Evolutionary conservation across 2,113 vertebrate genomes (phyloP).

Genomic region (Scomber scombrus): DNA sequence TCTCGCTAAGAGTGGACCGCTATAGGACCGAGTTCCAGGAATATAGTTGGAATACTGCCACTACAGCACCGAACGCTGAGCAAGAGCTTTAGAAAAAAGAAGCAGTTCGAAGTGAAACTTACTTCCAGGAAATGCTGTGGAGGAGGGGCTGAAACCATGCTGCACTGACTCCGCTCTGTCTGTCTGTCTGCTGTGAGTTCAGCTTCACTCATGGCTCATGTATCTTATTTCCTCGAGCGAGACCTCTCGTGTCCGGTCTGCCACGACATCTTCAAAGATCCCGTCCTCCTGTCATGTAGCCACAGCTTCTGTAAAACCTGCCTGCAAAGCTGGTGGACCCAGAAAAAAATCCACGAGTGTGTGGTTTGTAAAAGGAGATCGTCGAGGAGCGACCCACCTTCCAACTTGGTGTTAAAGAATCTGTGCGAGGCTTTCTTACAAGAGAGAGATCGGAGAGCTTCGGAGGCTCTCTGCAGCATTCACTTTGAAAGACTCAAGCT

Average conservation of each 20-base stretch:
- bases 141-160: background rate
- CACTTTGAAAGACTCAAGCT: no score
- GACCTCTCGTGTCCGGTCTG: background rate
- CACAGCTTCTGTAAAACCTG: background rate
- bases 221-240: conserved; percentile 1
- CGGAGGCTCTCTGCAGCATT: background rate
- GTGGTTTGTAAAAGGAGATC: background rate
- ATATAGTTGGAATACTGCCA: background rate
- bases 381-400: background rate
- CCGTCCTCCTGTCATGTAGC: no score
- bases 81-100: background rate
- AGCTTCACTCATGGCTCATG: background rate
- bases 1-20: background rate
- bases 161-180: background rate
- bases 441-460: background rate
- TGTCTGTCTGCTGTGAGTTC: background rate
- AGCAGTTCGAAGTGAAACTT: background rate
- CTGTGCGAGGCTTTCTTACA: background rate
- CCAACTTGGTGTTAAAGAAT: background rate
- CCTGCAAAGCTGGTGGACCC: background rate
- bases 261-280: background rate
- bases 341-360: background rate
- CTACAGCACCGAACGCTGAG: background rate
- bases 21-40: background rate
- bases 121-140: background rate